A percentile compares a stretch with the other conserved stretches of the same genome.
Conservation (phyloP, 2,113 vertebrate species). For the Columbina picui region DNA sequence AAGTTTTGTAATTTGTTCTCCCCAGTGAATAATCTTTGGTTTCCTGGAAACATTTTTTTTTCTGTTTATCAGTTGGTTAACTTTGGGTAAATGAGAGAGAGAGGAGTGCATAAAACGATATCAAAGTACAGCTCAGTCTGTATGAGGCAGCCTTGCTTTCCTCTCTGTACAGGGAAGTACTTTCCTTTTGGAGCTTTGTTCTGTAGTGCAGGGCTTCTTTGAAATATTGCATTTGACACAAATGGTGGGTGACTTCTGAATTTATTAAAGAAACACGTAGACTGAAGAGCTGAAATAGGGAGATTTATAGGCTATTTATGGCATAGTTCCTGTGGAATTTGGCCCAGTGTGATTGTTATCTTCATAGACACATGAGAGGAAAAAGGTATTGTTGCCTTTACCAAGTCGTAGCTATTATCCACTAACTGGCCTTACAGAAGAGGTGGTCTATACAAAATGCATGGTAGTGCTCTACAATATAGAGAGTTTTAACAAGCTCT, state of each 20-base stretch:
- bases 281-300: background rate
- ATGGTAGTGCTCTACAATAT: rapidly evolving
- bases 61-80: conserved; percentile 49
- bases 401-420: background rate
- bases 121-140: background rate
- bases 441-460: background rate
- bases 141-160: background rate
- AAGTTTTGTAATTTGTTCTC: conserved; percentile 11
- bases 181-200: background rate
- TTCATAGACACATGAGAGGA: background rate
- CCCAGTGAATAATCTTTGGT: conserved; percentile 20
- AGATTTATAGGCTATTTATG: background rate
- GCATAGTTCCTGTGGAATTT: background rate
- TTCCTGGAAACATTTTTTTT: conserved; percentile 43
- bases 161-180: background rate
- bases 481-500: background rate
- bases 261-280: background rate
- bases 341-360: background rate
- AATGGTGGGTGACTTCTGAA: background rate
- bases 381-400: background rate
- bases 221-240: conserved; percentile 31
- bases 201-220: background rate
- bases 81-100: conserved; percentile 15
- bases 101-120: background rate
- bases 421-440: background rate